Evolutionary conservation across 2,888 invertebrate genomes (phyloP).

Genomic region (Portevinia maculata): DNA sequence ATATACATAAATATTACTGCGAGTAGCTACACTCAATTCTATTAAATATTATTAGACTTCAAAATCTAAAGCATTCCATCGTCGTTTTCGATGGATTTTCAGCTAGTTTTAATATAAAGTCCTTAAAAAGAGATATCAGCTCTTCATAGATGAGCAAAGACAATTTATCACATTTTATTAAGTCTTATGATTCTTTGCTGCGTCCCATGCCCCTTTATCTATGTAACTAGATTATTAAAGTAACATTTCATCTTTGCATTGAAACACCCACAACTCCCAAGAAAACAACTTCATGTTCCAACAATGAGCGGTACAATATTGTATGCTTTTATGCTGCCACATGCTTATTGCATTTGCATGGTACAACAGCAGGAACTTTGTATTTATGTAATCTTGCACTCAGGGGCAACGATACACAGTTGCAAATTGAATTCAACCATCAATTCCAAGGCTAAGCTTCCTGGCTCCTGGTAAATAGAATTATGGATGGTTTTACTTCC

Average conservation of each 20-base stretch:
- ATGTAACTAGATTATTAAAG: too few relatives aligned
- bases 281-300: slow-evolving; percentile 1
- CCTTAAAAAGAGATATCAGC: too few relatives aligned
- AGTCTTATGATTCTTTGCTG: too few relatives aligned
- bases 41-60: too few relatives aligned
- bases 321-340: slow-evolving; percentile 23
- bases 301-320: slow-evolving; percentile 6
- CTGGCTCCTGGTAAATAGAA: slow-evolving; percentile 55
- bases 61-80: too few relatives aligned
- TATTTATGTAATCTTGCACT: slow-evolving; percentile 53
- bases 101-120: too few relatives aligned
- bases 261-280: neutral
- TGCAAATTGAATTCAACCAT: slow-evolving; percentile 55
- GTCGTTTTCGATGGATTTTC: too few relatives aligned
- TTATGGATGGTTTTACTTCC: slow-evolving; percentile 26
- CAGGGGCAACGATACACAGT: slow-evolving; percentile 28
- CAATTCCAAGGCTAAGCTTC: slow-evolving; percentile 38
- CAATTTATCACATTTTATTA: too few relatives aligned
- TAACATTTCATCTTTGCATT: neutral
- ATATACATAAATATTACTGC: too few relatives aligned
- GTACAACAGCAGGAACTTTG: slow-evolving; percentile 21
- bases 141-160: too few relatives aligned
- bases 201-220: too few relatives aligned
- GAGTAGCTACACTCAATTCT: too few relatives aligned
- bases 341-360: slow-evolving; percentile 38